These are phyloP conservation scores for Gallirallus australis DNA, from an alignment of 2,797 vertebrate genomes.

Conservation along the genomic window DNA sequence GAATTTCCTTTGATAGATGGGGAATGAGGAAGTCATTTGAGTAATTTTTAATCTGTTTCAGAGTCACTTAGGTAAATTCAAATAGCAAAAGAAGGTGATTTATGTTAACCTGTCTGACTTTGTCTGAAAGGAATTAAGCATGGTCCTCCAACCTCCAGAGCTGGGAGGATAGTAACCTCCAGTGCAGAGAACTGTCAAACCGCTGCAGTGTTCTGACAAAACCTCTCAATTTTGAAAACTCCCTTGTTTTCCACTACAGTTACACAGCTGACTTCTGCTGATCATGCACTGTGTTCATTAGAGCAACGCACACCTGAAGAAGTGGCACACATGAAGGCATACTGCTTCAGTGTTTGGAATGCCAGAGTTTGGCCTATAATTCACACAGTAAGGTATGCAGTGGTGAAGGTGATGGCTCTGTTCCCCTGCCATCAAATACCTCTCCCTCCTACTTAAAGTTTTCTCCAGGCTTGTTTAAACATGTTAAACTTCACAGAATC, in stretches of 20 bases:
- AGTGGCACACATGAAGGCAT: background rate
- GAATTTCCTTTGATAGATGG: background rate
- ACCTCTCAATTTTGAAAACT: background rate
- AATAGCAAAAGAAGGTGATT: background rate
- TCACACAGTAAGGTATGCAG: background rate
- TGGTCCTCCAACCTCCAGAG: background rate
- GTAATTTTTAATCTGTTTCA: background rate
- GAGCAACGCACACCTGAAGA: background rate
- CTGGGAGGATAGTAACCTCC: background rate
- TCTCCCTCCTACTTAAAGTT: background rate
- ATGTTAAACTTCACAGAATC: too few relatives aligned
- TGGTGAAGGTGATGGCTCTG: background rate
- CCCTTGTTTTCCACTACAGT: background rate
- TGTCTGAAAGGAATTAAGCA: background rate
- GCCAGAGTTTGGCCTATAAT: background rate
- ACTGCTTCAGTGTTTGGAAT: background rate
- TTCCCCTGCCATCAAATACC: background rate
- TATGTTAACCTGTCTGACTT: background rate
- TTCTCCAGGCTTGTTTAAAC: background rate
- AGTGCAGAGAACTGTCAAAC: background rate
- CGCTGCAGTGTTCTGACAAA: background rate
- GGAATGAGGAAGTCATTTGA: background rate
- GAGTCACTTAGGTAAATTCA: background rate
- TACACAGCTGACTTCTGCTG: background rate
- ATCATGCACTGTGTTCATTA: background rate